Evolutionary conservation across 2,888 invertebrate genomes (phyloP), one percentile per base, ranked within the genome.

Genomic region (Drosophila koepferae): DNA sequence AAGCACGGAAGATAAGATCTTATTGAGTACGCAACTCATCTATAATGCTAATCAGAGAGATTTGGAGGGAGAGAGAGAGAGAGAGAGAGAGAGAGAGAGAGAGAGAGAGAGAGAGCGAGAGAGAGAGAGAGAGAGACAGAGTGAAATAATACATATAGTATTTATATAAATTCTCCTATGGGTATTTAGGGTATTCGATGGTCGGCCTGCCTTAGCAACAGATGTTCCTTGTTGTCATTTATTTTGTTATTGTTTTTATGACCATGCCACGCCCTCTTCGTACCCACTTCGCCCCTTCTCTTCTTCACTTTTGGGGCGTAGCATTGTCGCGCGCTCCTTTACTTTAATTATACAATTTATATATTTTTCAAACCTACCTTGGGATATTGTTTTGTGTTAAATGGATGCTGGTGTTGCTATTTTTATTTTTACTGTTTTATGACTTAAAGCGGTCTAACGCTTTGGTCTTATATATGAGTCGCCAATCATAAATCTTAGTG

Each of bases 341-440:
- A 69, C 71, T 70, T 70, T 79, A 89, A 85, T 89, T 89, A 89
- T 74, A 79, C 87, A 79, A 84, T 83, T 89, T 70, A 72, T 71
- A 77, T 59, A 55, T 70, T 68, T 64, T 18, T 67, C 9, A 64
- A 80, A 80, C 76, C 62, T 72, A 71, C 20, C 72, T 71, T 41
- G 54, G 55, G 40, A 69, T 61, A 55, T 63, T 64, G 63, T 46
- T 44, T 72, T 56, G 40, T 61, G 40, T 74, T 78, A 67, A 74
- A 46, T 75, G 84, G 49, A 34, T 31, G 31, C 49, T 51, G 31
- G 31, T 31, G 46, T 53, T 69, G 84, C 55, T 43, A 49, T 43
- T 66, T 53, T 59, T 43, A 49, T 43, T 66, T 53, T 59, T 81
- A 43, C 46, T 60, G 56, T 59, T 78, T 89, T 77, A 81, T 81